These are phyloP conservation scores for Ephydatia muelleri DNA, from an alignment of 37 sponge, comb jelly and placozoan species.

Conservation along the genomic window DNA sequence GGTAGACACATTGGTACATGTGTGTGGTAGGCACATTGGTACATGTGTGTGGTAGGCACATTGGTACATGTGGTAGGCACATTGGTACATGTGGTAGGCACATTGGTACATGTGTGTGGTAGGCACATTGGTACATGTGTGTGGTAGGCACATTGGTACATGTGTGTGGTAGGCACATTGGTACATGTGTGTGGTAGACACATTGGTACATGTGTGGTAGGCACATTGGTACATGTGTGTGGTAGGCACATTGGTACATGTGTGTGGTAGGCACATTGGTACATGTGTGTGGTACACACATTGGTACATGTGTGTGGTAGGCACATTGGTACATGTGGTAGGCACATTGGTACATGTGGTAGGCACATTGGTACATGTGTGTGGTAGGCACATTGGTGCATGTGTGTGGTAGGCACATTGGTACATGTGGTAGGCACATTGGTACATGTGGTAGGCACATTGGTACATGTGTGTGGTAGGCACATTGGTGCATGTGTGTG, in stretches of 20 bases:
- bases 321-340: neutral
- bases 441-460: neutral
- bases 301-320: neutral
- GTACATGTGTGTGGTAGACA: too few species aligned
- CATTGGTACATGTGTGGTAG: neutral
- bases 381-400: neutral
- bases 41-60: neutral
- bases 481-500: neutral
- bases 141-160: neutral
- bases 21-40: neutral
- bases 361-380: neutral
- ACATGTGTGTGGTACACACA: too few species aligned
- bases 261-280: neutral
- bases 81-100: neutral
- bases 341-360: too few species aligned
- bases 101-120: neutral
- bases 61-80: neutral
- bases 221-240: neutral
- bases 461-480: too few species aligned
- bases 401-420: neutral
- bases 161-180: neutral
- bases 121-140: neutral
- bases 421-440: too few species aligned
- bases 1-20: neutral
- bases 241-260: neutral